Evolutionary conservation across 2,113 vertebrate species (phyloP).

Genomic region (Salvator merianae): DNA sequence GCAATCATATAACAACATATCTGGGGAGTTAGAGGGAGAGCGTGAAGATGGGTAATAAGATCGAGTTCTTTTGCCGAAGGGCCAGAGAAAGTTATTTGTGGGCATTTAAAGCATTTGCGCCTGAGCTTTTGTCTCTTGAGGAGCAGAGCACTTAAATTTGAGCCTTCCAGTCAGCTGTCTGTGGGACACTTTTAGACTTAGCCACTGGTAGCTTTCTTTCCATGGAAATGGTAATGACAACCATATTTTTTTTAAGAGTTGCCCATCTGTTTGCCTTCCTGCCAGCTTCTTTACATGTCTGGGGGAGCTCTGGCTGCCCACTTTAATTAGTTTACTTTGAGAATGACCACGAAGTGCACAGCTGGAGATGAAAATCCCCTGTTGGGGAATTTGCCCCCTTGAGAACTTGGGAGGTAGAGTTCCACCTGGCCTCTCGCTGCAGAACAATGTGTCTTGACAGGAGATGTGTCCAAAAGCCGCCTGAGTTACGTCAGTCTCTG

Average conservation of each 20-base stretch:
- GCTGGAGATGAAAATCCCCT: conserved; percentile 7
- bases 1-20: not conserved
- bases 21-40: no score
- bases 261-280: not conserved
- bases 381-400: conserved; percentile 1
- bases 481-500: conserved; percentile 29
- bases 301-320: not conserved
- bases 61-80: no score
- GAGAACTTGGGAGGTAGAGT: not conserved
- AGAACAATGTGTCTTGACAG: not conserved
- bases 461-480: conserved; percentile 14
- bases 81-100: no score
- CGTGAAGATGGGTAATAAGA: not conserved
- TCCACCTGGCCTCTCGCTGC: not conserved
- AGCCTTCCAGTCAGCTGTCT: not conserved
- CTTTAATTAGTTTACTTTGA: conserved; percentile 10
- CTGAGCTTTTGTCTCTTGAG: no score
- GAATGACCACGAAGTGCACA: not conserved
- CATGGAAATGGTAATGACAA: not conserved
- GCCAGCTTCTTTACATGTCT: conserved; percentile 6
- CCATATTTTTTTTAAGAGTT: not conserved
- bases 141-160: not conserved
- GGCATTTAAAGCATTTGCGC: not conserved
- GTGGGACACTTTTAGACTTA: no score
- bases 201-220: not conserved